Conservation (phyloP, 2,888 invertebrate species). For the Penaeus monodon region DNA sequence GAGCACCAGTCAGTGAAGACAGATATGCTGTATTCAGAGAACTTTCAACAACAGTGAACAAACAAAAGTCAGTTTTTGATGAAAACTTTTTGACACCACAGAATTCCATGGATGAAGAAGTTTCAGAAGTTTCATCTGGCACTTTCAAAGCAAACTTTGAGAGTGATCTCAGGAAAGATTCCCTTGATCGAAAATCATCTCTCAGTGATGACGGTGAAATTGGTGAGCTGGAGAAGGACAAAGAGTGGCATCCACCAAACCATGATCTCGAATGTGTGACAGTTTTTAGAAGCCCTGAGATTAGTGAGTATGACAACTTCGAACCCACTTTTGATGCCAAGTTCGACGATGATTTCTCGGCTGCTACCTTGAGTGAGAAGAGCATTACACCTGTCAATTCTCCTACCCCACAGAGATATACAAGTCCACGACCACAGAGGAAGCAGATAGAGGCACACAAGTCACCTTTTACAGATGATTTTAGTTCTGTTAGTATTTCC, state of each 20-base stretch:
- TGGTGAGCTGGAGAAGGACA: conserved; percentile 49
- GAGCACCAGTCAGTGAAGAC: conserved; percentile 73
- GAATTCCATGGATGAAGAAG: conserved; percentile 65
- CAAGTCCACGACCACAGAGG: conserved; percentile 35
- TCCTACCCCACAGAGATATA: conserved; percentile 21
- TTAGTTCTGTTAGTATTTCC: conserved; percentile 38
- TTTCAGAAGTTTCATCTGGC: conserved; percentile 63
- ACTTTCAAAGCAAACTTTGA: conserved; percentile 64
- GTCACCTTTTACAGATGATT: conserved; percentile 65
- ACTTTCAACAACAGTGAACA: conserved; percentile 69
- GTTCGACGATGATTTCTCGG: conserved; percentile 64
- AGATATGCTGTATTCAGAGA: conserved; percentile 91
- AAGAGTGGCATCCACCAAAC: conserved; percentile 55
- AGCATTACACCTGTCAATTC: conserved; percentile 60
- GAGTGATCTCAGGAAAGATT: conserved; percentile 55
- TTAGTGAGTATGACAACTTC: conserved; percentile 65
- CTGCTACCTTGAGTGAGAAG: conserved; percentile 59
- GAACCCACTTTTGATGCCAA: conserved; percentile 63
- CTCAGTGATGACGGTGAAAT: conserved; percentile 62
- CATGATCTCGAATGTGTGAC: conserved; percentile 61
- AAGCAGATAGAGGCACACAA: conserved; percentile 39
- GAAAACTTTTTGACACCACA: conserved; percentile 65
- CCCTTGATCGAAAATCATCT: conserved; percentile 62
- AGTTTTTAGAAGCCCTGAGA: conserved; percentile 64
- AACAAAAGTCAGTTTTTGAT: conserved; percentile 64